These are phyloP conservation scores for Lichenostomus cassidix DNA, from an alignment of 2,113 vertebrate species.

Conservation along the genomic window DNA sequence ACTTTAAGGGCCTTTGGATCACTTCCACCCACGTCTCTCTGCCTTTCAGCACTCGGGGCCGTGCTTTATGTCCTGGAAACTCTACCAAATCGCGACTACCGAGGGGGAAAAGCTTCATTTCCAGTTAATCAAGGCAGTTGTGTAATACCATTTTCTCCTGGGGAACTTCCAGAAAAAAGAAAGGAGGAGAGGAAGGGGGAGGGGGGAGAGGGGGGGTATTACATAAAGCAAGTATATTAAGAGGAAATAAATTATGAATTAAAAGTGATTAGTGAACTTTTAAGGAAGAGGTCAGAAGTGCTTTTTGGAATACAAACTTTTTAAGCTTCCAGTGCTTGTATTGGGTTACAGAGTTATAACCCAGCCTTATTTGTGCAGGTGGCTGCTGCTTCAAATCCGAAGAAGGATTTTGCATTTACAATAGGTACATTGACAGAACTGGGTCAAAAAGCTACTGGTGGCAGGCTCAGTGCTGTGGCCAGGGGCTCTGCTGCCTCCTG, in stretches of 20 bases:
- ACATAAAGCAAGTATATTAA: constrained; percentile 59
- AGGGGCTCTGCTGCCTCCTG: not conserved
- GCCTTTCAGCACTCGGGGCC: constrained; percentile 13
- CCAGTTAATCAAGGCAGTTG: constrained; percentile 62
- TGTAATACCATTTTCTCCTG: constrained; percentile 61
- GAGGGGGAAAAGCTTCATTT: constrained; percentile 61
- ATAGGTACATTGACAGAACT: constrained; percentile 74
- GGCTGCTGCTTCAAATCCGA: constrained; percentile 72
- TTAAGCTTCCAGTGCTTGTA: constrained; percentile 70
- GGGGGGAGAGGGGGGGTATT: not conserved
- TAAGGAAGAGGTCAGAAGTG: constrained; percentile 72
- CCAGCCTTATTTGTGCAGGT: constrained; percentile 86
- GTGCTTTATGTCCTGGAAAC: constrained; percentile 45
- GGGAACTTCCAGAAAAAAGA: constrained; percentile 59
- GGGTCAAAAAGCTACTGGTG: constrained; percentile 23
- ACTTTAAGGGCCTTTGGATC: not conserved
- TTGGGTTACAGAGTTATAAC: constrained; percentile 77
- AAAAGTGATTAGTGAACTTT: constrained; percentile 77
- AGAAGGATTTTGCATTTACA: constrained; percentile 71
- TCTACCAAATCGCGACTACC: not conserved
- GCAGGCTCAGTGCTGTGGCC: not conserved
- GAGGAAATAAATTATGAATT: constrained; percentile 76
- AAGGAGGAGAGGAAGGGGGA: not conserved
- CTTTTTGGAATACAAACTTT: constrained; percentile 71
- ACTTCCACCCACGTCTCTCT: not conserved